Conservation (phyloP, 2,888 invertebrate species). For the Pardosa pseudoannulata region DNA sequence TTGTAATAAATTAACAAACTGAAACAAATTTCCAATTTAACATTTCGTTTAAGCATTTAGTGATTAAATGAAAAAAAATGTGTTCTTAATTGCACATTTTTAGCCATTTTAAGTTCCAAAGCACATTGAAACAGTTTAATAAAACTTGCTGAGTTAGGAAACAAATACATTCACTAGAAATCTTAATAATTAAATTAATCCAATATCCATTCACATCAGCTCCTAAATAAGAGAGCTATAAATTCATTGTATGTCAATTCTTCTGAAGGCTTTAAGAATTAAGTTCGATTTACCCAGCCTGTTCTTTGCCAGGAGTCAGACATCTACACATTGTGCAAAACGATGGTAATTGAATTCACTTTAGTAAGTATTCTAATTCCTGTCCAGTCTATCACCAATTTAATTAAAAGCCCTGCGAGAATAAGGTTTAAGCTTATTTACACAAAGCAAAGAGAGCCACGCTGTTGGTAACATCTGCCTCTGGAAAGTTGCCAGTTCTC, state of each 20-base stretch:
- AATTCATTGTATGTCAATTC: slow-evolving; percentile 4
- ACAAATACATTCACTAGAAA: no score
- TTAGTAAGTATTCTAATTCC: neutral
- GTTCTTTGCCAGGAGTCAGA: neutral
- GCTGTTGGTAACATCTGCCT: slow-evolving; percentile 11
- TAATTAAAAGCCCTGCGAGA: slow-evolving; percentile 6
- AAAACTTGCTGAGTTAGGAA: no score
- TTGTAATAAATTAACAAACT: no score
- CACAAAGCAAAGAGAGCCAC: neutral
- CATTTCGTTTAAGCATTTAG: no score
- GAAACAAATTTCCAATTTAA: no score
- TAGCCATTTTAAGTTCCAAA: no score
- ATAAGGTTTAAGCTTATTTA: neutral
- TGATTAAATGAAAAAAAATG: no score
- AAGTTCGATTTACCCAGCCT: neutral
- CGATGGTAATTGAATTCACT: slow-evolving; percentile 1
- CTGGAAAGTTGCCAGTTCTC: slow-evolving; percentile 30
- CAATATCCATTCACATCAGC: no score
- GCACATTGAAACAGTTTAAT: no score
- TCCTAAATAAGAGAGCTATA: no score
- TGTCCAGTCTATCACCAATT: slow-evolving; percentile 9
- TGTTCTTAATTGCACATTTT: no score
- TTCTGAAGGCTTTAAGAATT: neutral
- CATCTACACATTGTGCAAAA: neutral
- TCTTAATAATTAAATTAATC: no score